These are phyloP conservation scores for Epinephelus moara DNA, from an alignment of 2,113 vertebrate genomes.

Conservation along the genomic window DNA sequence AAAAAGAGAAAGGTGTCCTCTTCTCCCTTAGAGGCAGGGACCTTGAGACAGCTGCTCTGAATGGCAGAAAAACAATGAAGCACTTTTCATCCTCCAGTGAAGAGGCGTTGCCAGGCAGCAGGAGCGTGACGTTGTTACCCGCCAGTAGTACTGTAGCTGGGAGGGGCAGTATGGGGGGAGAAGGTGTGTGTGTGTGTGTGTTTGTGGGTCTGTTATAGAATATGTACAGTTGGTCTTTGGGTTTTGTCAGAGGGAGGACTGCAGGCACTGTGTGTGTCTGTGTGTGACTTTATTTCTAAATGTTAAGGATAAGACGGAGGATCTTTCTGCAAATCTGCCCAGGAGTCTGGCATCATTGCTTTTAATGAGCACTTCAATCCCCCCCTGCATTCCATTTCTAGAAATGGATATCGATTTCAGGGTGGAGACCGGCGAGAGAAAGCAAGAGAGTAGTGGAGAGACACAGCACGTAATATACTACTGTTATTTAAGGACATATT, in stretches of 20 bases:
- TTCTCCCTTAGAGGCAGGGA: conserved; percentile 56
- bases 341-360: conserved; percentile 48
- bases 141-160: conserved; percentile 10
- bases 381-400: conserved; percentile 42
- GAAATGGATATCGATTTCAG: conserved; percentile 67
- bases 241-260: conserved; percentile 1
- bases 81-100: conserved; percentile 72
- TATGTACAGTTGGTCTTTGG: conserved; percentile 19
- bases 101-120: conserved; percentile 81
- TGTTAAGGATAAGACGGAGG: not conserved
- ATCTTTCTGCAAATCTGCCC: conserved; percentile 18
- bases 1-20: conserved; percentile 39
- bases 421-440: conserved; percentile 1
- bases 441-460: not conserved
- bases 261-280: too few species aligned
- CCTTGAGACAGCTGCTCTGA: conserved; percentile 78
- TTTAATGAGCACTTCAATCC: conserved; percentile 65
- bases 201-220: conserved; percentile 18
- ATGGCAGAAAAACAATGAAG: conserved; percentile 78
- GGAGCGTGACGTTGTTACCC: conserved; percentile 57
- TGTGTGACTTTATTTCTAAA: not conserved
- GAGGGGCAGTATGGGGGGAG: conserved; percentile 19
- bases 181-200: conserved; percentile 23
- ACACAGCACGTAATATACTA: conserved; percentile 14
- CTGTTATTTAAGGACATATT: conserved; percentile 13